These are phyloP conservation scores for Magallana nippona DNA, from an alignment of 2,888 invertebrate species.

Conservation along the genomic window DNA sequence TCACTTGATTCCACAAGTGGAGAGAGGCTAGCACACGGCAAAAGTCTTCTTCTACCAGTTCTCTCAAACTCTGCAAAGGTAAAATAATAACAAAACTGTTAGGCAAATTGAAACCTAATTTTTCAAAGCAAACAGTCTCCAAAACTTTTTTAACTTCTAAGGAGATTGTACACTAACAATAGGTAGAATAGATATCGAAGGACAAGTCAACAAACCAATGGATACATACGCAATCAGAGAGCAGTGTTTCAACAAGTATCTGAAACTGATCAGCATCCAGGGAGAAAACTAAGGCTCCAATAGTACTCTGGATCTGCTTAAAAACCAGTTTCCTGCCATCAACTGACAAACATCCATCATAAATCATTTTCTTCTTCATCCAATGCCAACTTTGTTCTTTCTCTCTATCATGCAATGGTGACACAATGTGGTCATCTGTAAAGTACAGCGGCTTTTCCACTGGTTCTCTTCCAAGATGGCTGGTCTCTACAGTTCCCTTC, in stretches of 20 bases:
- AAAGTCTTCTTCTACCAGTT: not conserved
- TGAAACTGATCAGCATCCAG: conserved; percentile 55
- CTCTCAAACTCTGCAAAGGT: not conserved
- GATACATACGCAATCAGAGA: conserved; percentile 53
- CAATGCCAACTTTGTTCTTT: not conserved
- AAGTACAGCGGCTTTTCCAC: not conserved
- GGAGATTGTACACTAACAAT: too few relatives aligned
- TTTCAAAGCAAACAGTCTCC: too few relatives aligned
- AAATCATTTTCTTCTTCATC: conserved; percentile 16
- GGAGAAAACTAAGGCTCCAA: conserved; percentile 56
- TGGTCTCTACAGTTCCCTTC: too few relatives aligned
- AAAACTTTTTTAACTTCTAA: too few relatives aligned
- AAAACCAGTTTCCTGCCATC: conserved; percentile 43
- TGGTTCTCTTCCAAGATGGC: not conserved
- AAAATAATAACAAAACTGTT: not conserved
- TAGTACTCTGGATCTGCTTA: conserved; percentile 53
- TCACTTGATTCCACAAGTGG: conserved; percentile 57
- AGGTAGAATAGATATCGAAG: not conserved
- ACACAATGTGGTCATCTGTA: not conserved
- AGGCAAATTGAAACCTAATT: too few relatives aligned
- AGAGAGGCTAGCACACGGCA: conserved; percentile 44
- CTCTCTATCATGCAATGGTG: not conserved
- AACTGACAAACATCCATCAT: conserved; percentile 28
- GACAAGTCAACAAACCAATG: not conserved
- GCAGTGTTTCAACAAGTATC: conserved; percentile 49